phyloP scores from a whole-genome alignment of 2,797 vertebrate genomes.

The Danio jaintianensis region DNA sequence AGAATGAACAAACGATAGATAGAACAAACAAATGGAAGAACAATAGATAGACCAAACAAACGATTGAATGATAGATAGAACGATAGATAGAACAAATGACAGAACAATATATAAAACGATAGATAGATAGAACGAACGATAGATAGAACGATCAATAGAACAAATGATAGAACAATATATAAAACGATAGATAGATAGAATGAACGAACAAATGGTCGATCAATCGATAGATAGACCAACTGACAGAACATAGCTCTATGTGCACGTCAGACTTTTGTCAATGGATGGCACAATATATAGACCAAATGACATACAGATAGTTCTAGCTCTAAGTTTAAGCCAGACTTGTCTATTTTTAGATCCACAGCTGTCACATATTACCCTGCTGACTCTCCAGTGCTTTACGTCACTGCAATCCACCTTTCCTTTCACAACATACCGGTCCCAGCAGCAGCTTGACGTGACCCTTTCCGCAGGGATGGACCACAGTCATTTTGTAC shows the following conservation, averaged over 20 bases:
- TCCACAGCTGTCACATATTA: conserved; percentile 38
- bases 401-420: conserved; percentile 63
- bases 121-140: too few species aligned
- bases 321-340: neutral
- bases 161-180: too few species aligned
- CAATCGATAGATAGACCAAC: neutral
- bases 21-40: too few species aligned
- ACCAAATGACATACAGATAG: neutral
- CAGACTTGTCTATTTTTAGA: conserved; percentile 27
- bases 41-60: too few species aligned
- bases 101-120: neutral
- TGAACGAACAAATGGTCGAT: too few species aligned
- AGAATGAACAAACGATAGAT: neutral
- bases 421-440: conserved; percentile 75
- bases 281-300: too few species aligned
- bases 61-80: too few species aligned
- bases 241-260: too few species aligned
- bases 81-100: neutral
- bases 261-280: too few species aligned
- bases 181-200: too few species aligned
- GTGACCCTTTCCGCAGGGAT: conserved; percentile 83
- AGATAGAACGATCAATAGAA: neutral
- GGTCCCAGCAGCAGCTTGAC: conserved; percentile 82
- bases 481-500: conserved; percentile 84
- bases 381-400: conserved; percentile 15